Evolutionary conservation across 1,140 invertebrate species (phyloP).

Genomic region (Portunus trituberculatus): DNA sequence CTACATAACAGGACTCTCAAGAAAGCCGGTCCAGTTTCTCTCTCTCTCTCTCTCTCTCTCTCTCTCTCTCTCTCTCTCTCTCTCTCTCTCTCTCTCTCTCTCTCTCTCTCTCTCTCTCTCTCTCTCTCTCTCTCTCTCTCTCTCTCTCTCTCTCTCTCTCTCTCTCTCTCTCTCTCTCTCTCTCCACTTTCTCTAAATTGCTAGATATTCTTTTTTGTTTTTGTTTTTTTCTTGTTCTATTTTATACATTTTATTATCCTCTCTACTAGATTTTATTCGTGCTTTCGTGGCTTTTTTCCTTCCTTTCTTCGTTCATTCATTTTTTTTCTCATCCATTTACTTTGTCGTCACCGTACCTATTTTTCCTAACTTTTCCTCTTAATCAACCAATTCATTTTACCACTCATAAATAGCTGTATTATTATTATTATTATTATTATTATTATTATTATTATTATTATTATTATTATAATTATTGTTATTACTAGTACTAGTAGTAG

Average conservation of each 20-base stretch:
- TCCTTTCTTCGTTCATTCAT: background rate
- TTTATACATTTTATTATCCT: too few species aligned
- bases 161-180: background rate
- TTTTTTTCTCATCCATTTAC: too few species aligned
- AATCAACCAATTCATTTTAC: too few species aligned
- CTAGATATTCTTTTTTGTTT: background rate
- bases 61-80: too few species aligned
- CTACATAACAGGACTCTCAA: background rate
- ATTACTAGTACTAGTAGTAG: background rate
- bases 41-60: too few species aligned
- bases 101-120: constrained; percentile 1
- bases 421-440: too few species aligned
- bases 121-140: background rate
- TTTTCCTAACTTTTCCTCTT: background rate
- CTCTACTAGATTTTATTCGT: background rate
- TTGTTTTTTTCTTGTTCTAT: too few species aligned
- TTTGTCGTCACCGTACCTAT: background rate
- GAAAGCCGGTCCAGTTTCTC: background rate
- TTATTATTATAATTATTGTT: too few species aligned
- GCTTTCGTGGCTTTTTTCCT: background rate
- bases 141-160: background rate
- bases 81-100: background rate
- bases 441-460: too few species aligned
- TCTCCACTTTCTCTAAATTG: background rate
- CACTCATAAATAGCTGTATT: too few species aligned